Evolutionary conservation across 2,888 invertebrate species (phyloP).

Genomic region (Pediacus dermestoides): DNA sequence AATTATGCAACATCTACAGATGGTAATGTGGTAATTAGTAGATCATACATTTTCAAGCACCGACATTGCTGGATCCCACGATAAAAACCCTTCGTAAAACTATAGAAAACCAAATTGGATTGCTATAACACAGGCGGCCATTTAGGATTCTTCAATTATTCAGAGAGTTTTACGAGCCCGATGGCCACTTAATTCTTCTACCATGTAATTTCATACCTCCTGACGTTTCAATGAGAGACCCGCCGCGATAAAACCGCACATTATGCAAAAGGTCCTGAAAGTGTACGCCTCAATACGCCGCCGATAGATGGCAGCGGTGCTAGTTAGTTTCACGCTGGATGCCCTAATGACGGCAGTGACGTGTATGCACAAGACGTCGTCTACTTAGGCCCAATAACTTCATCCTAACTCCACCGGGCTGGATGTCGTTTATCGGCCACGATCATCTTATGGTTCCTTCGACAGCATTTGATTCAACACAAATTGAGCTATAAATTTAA

Average conservation of each 20-base stretch:
- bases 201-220: conserved; percentile 23
- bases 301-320: conserved; percentile 12
- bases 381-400: conserved; percentile 18
- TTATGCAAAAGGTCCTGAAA: conserved; percentile 15
- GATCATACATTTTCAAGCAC: conserved; percentile 12
- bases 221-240: conserved; percentile 13
- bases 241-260: conserved; percentile 14
- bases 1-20: conserved; percentile 18
- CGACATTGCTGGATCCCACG: too few relatives aligned
- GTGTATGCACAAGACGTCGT: conserved; percentile 11
- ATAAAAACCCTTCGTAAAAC: conserved; percentile 11
- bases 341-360: conserved; percentile 17
- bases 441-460: conserved; percentile 32
- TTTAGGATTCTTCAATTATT: conserved; percentile 24
- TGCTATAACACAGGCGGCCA: conserved; percentile 10
- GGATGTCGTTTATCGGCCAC: conserved; percentile 23
- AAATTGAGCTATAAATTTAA: conserved; percentile 38
- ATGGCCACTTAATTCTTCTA: conserved; percentile 21
- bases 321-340: conserved; percentile 17
- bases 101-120: conserved; percentile 20
- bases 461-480: conserved; percentile 34
- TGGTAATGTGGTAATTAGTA: conserved; percentile 21
- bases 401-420: conserved; percentile 9
- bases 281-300: conserved; percentile 13
- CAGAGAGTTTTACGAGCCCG: conserved; percentile 18